Percentiles rank a stretch among this genome's conserved stretches.
Evolutionary conservation across 2,797 vertebrate genomes (phyloP).

Genomic region (Catharus ustulatus): DNA sequence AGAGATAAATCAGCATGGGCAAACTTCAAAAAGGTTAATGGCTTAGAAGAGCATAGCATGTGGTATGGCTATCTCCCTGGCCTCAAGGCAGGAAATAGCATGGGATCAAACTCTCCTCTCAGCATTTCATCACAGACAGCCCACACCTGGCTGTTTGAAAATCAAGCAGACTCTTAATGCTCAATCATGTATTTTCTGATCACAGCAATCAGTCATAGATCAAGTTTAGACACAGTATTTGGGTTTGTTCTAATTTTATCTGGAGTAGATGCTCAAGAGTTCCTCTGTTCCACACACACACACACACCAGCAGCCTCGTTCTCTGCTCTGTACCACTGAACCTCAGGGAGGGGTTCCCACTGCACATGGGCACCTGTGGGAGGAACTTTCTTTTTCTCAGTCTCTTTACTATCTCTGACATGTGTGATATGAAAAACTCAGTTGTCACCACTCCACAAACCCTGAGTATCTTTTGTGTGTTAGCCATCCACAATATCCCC

Average conservation of each 20-base stretch:
- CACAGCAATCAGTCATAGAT: background rate
- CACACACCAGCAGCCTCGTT: background rate
- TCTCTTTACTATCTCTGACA: background rate
- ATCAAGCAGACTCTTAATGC: conserved; percentile 12
- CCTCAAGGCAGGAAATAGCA: conserved; percentile 39
- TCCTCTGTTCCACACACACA: background rate
- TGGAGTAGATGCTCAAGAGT: background rate
- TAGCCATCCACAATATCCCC: background rate
- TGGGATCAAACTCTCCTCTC: conserved; percentile 15
- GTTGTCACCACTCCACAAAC: background rate
- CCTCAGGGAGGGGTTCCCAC: background rate
- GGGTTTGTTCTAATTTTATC: conserved; percentile 12
- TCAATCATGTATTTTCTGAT: background rate
- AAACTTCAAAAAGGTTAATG: conserved; percentile 46
- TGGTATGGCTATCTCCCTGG: conserved; percentile 19
- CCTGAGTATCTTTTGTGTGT: background rate
- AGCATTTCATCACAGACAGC: conserved; percentile 12
- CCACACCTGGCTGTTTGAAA: background rate
- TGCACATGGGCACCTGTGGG: background rate
- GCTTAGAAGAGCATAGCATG: conserved; percentile 49
- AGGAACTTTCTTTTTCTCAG: background rate
- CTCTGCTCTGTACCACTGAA: background rate
- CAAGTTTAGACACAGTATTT: conserved; percentile 4
- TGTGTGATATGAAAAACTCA: background rate
- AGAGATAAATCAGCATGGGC: conserved; percentile 15